Evolutionary conservation across 2,797 vertebrate species (phyloP).

Genomic region (Alauda arvensis): DNA sequence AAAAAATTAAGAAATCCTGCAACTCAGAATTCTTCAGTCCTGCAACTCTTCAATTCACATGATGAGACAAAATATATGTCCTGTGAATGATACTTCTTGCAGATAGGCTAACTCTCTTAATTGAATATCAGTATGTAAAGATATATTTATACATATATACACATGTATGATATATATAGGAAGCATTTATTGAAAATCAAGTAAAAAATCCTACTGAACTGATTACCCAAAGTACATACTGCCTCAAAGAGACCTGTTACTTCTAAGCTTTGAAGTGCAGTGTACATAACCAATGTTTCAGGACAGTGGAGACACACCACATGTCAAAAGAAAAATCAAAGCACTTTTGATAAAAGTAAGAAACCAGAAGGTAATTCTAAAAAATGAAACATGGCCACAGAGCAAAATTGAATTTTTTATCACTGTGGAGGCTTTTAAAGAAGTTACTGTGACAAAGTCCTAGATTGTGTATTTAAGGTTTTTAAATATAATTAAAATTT

Average conservation of each 20-base stretch:
- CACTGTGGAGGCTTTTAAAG: background rate
- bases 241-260: background rate
- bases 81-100: background rate
- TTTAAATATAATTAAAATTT: background rate
- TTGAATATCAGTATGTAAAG: background rate
- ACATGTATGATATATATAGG: too few relatives aligned
- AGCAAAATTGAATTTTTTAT: background rate
- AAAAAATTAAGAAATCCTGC: rapidly evolving
- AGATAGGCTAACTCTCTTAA: background rate
- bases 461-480: background rate
- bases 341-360: background rate
- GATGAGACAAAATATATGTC: background rate
- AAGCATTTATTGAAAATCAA: background rate
- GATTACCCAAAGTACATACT: background rate
- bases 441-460: background rate
- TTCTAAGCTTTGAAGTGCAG: background rate
- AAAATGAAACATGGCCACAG: background rate
- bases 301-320: background rate
- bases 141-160: background rate
- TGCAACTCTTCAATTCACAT: background rate
- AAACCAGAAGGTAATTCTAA: background rate
- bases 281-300: background rate
- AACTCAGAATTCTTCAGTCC: background rate
- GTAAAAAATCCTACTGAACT: background rate
- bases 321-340: background rate